phyloP scores from a whole-genome alignment of 2,888 invertebrate species.

The Biston stratarius region DNA sequence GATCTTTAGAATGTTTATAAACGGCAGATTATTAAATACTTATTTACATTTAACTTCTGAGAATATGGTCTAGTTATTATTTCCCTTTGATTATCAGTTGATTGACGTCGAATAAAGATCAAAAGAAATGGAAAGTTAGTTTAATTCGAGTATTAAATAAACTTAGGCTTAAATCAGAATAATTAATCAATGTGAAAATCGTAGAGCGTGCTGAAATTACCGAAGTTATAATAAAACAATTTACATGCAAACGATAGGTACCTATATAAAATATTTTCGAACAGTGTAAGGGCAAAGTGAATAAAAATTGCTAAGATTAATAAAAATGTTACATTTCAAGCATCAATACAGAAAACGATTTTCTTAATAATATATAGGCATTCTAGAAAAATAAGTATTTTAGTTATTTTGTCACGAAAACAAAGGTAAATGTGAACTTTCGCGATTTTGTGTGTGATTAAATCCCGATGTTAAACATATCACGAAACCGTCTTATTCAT shows the following conservation, averaged over 20 bases:
- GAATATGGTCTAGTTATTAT: not conserved
- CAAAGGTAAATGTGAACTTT: no score
- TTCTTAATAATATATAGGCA: conserved; percentile 7
- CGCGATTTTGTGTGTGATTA: no score
- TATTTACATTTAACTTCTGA: not conserved
- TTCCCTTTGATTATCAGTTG: conserved; percentile 6
- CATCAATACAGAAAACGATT: conserved; percentile 21
- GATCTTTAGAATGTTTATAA: not conserved
- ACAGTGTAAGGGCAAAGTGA: conserved; percentile 9
- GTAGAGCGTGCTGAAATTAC: not conserved
- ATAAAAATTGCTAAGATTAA: no score
- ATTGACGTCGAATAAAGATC: conserved; percentile 7
- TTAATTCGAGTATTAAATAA: not conserved
- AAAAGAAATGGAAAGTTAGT: not conserved
- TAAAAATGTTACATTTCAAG: no score
- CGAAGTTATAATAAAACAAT: not conserved
- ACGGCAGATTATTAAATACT: not conserved
- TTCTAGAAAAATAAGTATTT: no score
- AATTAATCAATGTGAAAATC: not conserved
- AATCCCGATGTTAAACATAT: no score
- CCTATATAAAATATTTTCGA: conserved; percentile 30
- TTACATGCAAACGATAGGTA: conserved; percentile 7
- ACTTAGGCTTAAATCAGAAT: not conserved
- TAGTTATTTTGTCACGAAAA: no score
- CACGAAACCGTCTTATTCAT: no score